A percentile compares a stretch with the other conserved stretches of the same genome.
Conservation (phyloP, 2,797 vertebrate species). For the Muscicapa comitata region DNA sequence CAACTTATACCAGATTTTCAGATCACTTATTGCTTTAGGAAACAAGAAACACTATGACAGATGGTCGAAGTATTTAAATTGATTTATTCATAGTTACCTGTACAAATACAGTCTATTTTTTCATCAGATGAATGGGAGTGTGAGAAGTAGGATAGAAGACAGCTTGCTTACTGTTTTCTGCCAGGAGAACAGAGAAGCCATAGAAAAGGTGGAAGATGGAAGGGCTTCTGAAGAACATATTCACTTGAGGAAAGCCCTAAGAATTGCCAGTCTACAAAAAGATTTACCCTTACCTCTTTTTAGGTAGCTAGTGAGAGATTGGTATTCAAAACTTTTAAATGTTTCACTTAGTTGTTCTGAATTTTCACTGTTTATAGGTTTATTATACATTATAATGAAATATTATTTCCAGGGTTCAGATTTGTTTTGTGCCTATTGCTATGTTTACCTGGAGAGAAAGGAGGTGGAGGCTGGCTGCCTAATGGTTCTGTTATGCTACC, state of each 20-base stretch:
- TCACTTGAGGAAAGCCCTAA: background rate
- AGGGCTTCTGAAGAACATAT: background rate
- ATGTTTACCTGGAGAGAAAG: background rate
- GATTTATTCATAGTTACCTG: slow-evolving; percentile 49
- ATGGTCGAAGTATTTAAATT: slow-evolving; percentile 15
- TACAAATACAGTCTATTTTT: slow-evolving; percentile 12
- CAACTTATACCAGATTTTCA: background rate
- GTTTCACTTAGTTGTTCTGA: background rate
- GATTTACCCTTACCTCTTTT: background rate
- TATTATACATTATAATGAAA: background rate
- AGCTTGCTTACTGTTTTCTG: background rate
- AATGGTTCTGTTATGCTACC: background rate
- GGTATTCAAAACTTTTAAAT: background rate
- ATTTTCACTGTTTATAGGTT: background rate
- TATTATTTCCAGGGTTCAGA: background rate
- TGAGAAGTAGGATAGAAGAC: background rate
- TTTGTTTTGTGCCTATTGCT: background rate
- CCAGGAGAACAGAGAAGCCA: background rate
- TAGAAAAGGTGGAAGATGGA: background rate
- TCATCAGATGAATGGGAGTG: background rate
- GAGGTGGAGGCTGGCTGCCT: background rate
- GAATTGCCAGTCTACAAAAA: background rate
- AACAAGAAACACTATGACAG: background rate
- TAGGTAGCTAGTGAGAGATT: background rate
- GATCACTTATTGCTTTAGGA: background rate